Evolutionary conservation across 2,113 vertebrate species (phyloP).

Genomic region (Uropsilus gracilis): DNA sequence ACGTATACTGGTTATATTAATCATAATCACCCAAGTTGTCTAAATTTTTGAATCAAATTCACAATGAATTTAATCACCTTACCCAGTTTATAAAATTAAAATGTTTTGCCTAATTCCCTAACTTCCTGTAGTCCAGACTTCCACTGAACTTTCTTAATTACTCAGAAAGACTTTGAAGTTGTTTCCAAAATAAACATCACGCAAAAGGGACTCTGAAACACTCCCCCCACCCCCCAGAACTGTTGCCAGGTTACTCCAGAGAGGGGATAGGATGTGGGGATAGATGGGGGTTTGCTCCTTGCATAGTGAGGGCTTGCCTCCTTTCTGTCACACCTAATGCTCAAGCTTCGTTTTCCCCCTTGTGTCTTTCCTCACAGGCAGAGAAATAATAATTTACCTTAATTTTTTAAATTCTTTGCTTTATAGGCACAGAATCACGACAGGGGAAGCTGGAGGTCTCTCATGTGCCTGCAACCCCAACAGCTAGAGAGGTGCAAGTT

Average conservation of each 20-base stretch:
- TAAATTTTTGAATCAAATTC: background rate
- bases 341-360: background rate
- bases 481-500: background rate
- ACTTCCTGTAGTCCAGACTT: background rate
- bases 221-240: background rate
- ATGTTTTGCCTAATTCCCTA: background rate
- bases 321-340: background rate
- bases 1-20: background rate
- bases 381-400: background rate
- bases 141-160: background rate
- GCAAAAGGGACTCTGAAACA: background rate
- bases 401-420: too few species aligned
- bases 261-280: background rate
- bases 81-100: slow-evolving; percentile 52
- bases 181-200: slow-evolving; percentile 33
- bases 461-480: background rate
- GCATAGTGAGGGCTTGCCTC: background rate
- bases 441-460: background rate
- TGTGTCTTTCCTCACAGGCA: background rate
- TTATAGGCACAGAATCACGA: background rate
- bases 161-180: slow-evolving; percentile 23
- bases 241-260: background rate
- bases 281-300: background rate
- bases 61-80: background rate
- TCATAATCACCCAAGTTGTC: background rate